Conservation (phyloP, 2,888 invertebrate genomes). For the Fragum fragum region DNA sequence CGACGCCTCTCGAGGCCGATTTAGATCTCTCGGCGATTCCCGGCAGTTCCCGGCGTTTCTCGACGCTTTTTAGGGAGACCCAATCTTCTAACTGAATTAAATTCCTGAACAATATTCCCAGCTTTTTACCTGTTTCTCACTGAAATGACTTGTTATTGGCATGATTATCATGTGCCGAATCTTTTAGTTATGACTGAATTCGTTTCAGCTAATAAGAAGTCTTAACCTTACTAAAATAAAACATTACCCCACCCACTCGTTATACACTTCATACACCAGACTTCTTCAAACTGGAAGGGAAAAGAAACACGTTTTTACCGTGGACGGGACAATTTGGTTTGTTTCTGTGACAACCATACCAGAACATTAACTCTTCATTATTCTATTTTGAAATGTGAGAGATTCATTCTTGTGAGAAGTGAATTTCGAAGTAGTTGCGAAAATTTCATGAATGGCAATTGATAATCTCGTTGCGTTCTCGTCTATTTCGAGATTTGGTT, state of each 20-base stretch:
- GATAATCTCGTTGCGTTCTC: constrained; percentile 31
- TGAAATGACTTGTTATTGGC: no score
- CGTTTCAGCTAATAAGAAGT: no score
- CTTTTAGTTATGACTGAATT: no score
- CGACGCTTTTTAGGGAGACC: no score
- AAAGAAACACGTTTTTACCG: constrained; percentile 65
- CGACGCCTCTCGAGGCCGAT: no score
- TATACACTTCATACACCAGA: background rate
- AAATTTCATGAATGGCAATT: constrained; percentile 37
- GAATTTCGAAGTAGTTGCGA: background rate
- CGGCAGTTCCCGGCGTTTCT: no score
- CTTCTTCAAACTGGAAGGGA: background rate
- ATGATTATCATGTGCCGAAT: no score
- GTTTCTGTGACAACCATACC: constrained; percentile 79
- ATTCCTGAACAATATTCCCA: no score
- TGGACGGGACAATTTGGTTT: constrained; percentile 76
- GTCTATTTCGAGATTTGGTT: background rate
- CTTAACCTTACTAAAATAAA: no score
- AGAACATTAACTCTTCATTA: background rate
- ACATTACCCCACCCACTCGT: constrained; percentile 54
- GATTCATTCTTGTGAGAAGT: background rate
- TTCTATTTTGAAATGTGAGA: background rate
- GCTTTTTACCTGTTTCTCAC: no score
- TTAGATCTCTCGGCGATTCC: no score
- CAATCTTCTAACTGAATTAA: no score